Conservation (phyloP, 2,888 invertebrate genomes). For the Sphecodes monilicornis region DNA sequence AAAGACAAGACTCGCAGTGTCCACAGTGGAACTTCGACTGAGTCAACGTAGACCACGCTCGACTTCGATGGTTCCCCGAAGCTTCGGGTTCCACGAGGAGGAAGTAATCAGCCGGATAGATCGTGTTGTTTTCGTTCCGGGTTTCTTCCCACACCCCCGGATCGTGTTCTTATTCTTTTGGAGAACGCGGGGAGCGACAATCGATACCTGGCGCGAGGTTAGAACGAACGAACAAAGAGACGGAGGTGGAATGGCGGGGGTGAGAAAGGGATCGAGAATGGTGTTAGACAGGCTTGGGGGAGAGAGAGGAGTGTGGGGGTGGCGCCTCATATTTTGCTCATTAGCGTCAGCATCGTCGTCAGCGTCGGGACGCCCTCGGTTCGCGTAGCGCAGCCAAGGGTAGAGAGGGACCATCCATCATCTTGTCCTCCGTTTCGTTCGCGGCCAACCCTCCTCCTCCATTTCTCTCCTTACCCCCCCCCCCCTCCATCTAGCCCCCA, state of each 20-base stretch:
- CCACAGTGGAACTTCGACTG: constrained; percentile 29
- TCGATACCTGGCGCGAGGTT: constrained; percentile 77
- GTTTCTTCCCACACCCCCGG: constrained; percentile 44
- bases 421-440: constrained; percentile 80
- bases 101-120: constrained; percentile 77
- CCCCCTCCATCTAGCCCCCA: no score
- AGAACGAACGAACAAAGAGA: constrained; percentile 43
- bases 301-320: constrained; percentile 57
- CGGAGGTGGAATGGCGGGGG: constrained; percentile 9
- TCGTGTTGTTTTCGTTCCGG: constrained; percentile 70
- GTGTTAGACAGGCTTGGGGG: constrained; percentile 45
- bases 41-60: constrained; percentile 16
- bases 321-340: constrained; percentile 84
- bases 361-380: constrained; percentile 81
- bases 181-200: constrained; percentile 75
- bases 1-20: neutral
- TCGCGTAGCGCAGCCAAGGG: constrained; percentile 74
- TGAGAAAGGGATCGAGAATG: constrained; percentile 51
- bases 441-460: constrained; percentile 62
- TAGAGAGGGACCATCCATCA: constrained; percentile 81
- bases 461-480: constrained; percentile 46
- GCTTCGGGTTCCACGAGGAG: constrained; percentile 5
- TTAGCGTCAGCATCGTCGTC: constrained; percentile 84
- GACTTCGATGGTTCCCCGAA: constrained; percentile 16
- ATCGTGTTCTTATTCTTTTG: constrained; percentile 61